Base-by-base conservation (phyloP, 2,113 vertebrate genomes). In the Dasyprocta punctata region DNA sequence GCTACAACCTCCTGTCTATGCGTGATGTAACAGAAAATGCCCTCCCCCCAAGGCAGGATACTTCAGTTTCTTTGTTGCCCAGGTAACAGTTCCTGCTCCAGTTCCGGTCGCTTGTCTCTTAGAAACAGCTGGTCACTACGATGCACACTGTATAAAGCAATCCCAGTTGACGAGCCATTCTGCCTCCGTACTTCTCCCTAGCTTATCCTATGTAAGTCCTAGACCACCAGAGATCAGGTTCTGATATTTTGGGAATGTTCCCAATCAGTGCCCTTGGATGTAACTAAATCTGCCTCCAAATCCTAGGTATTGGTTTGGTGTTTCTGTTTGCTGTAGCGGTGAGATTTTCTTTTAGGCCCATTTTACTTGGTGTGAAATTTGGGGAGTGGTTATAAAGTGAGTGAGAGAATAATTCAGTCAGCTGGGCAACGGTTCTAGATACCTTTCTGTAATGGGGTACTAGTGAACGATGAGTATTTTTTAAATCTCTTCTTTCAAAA, bases 401-500 rank as follows among this genome's bases (percentile, higher is more conserved):
- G 78, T 16, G 83, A n/a, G n/a, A n/a, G n/a, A 88, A 75, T 63
- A 94, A 90, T 75, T 54, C 65, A 60, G 47, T 86, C 77, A 54
- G 30, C 20, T 83, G 41, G 47, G 65, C 49, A 54, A 56, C 87
- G 36, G 38, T 85, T 95, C 90, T 87, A 38, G 22, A 38, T 12
- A 63, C 58, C 41, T 95, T 96, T 96, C 58, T 86, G 26, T 85
- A 83, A 61, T 88, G 87, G 80, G 67, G 8, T 65, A 60, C 33
- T 54, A 88, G 54, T 85, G 71, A 82, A 81, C 44, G 52, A 54
- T 19, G 36, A n/a, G 9, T 12, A 16, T 28, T 88, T 75, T 56
- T 41, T 20, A 88, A 56, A 83, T 13, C 38, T 36, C 78, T 92
- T 85, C n/a, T 92, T 94, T 84, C 69, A 78, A 89, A 90, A 92